Conservation (phyloP, 2,888 invertebrate genomes). For the Acleris emargana region DNA sequence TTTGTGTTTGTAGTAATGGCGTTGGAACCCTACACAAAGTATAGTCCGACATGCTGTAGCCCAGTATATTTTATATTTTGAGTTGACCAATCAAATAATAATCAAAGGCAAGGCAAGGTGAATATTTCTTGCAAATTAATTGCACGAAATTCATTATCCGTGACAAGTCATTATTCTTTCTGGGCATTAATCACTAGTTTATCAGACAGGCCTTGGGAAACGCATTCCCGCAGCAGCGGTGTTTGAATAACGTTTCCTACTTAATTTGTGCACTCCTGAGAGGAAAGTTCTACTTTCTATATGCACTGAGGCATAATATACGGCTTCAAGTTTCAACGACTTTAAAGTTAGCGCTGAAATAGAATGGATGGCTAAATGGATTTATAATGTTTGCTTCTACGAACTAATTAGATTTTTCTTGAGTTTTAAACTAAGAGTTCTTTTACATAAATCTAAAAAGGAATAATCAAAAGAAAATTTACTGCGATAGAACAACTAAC, state of each 20-base stretch:
- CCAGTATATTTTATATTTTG: too few species aligned
- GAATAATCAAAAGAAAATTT: too few species aligned
- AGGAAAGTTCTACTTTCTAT: constrained; percentile 37
- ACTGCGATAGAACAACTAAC: too few species aligned
- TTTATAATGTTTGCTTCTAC: constrained; percentile 16
- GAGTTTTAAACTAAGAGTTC: too few species aligned
- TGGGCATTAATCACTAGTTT: constrained; percentile 39
- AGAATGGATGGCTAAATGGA: constrained; percentile 27
- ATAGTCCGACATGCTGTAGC: too few species aligned
- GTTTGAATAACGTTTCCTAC: constrained; percentile 37
- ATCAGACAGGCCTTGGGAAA: constrained; percentile 33
- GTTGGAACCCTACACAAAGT: too few species aligned
- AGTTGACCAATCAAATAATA: neutral
- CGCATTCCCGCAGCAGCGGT: constrained; percentile 28
- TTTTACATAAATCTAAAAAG: too few species aligned
- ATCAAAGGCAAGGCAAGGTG: constrained; percentile 18
- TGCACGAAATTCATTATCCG: constrained; percentile 34
- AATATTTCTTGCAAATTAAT: constrained; percentile 33
- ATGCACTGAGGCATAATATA: constrained; percentile 33
- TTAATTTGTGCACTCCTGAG: constrained; percentile 40
- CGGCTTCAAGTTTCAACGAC: constrained; percentile 30
- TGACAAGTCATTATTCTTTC: constrained; percentile 38
- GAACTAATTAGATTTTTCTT: neutral
- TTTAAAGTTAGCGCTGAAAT: constrained; percentile 24
- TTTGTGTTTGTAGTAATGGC: too few species aligned